Conservation (phyloP, 2,888 invertebrate genomes). For the Megaustenia siamemsis region DNA sequence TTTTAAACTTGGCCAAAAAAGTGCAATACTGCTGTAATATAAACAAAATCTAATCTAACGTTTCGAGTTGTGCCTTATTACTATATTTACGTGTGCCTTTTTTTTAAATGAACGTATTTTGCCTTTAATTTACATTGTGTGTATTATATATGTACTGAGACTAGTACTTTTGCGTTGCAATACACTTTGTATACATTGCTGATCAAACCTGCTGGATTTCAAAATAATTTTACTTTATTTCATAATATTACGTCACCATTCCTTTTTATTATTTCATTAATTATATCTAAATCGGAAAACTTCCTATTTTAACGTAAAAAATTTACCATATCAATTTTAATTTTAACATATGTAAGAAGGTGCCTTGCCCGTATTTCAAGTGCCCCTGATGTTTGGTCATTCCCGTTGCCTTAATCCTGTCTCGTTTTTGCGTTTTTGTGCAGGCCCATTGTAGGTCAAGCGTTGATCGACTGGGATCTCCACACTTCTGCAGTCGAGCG, state of each 20-base stretch:
- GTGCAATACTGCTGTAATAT: conserved; percentile 47
- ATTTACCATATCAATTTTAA: neutral
- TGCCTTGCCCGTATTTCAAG: conserved; percentile 20
- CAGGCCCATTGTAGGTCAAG: neutral
- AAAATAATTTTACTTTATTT: no score
- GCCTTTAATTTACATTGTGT: conserved; percentile 1
- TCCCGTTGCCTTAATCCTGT: conserved; percentile 39
- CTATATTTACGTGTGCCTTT: conserved; percentile 1
- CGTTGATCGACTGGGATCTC: neutral
- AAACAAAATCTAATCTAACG: neutral
- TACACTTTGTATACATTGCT: no score
- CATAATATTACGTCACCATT: no score
- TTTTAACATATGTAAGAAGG: neutral
- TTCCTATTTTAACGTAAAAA: neutral
- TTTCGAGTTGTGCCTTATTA: conserved; percentile 15
- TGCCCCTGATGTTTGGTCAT: conserved; percentile 33
- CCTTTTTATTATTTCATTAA: no score
- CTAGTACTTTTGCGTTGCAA: no score
- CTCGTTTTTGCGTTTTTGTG: conserved; percentile 1
- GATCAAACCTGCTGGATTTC: no score
- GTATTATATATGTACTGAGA: neutral
- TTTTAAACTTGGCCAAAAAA: conserved; percentile 18
- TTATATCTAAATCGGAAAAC: no score
- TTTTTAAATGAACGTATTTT: neutral
- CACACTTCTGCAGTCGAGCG: conserved; percentile 8